Percentiles rank a stretch among this genome's conserved stretches.
Evolutionary conservation across 2,888 invertebrate species (phyloP).

Genomic region (Scaptomyza polygonia): DNA sequence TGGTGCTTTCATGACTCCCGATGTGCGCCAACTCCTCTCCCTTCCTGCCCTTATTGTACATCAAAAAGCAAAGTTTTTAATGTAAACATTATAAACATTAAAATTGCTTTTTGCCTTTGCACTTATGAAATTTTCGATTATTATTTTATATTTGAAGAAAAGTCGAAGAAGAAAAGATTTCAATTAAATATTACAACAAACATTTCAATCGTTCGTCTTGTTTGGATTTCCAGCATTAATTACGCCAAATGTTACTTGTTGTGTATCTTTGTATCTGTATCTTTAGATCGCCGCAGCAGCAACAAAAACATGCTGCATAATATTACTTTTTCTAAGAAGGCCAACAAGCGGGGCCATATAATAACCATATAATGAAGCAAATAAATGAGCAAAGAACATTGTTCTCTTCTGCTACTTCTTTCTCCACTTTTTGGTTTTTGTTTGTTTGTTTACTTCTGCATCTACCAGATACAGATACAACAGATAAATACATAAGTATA

Average conservation of each 20-base stretch:
- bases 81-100: slow-evolving; percentile 53
- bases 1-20: slow-evolving; percentile 16
- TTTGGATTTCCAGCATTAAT: slow-evolving; percentile 66
- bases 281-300: slow-evolving; percentile 69
- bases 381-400: slow-evolving; percentile 71
- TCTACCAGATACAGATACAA: slow-evolving; percentile 44
- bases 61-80: slow-evolving; percentile 37
- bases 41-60: slow-evolving; percentile 8
- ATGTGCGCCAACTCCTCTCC: slow-evolving; percentile 1
- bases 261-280: slow-evolving; percentile 48
- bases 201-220: slow-evolving; percentile 52
- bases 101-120: slow-evolving; percentile 54
- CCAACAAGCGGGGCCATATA: slow-evolving; percentile 54
- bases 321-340: slow-evolving; percentile 65
- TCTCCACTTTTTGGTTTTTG: not conserved
- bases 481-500: not conserved
- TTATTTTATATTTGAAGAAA: slow-evolving; percentile 50
- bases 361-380: slow-evolving; percentile 77
- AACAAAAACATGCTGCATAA: slow-evolving; percentile 67
- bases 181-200: slow-evolving; percentile 79
- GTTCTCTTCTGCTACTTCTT: slow-evolving; percentile 10
- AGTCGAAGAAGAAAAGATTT: slow-evolving; percentile 47
- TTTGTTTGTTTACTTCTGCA: slow-evolving; percentile 27
- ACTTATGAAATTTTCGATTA: slow-evolving; percentile 74
- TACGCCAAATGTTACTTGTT: slow-evolving; percentile 71